Conservation (phyloP, 1,140 invertebrate genomes). For the Ditylenchus dipsaci region DNA sequence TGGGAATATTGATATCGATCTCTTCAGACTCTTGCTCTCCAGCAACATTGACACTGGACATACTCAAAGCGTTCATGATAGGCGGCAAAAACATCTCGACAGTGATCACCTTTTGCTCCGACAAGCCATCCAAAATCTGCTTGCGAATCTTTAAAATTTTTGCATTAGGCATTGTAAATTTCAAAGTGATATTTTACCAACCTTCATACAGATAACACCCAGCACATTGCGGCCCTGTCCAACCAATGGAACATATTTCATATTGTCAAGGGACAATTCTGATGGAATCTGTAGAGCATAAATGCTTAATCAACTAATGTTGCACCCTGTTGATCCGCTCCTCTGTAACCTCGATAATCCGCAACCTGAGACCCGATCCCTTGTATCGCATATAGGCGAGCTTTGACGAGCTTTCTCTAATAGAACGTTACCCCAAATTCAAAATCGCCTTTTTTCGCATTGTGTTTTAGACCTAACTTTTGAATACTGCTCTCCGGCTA, state of each 20-base stretch:
- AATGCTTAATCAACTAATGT: too few species aligned
- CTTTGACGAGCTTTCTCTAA: too few species aligned
- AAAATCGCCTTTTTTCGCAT: background rate
- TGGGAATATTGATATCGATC: background rate
- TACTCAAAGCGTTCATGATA: background rate
- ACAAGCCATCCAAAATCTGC: constrained; percentile 6
- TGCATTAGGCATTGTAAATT: too few species aligned
- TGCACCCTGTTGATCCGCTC: too few species aligned
- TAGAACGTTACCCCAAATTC: background rate
- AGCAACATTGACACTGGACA: background rate
- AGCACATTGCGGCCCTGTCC: constrained; percentile 31
- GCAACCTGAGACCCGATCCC: too few species aligned
- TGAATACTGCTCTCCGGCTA: too few species aligned
- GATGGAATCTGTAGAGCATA: constrained; percentile 15
- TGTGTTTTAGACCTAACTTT: too few species aligned
- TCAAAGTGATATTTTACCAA: too few species aligned
- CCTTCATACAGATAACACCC: constrained; percentile 26
- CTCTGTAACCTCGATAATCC: too few species aligned
- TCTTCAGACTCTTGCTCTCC: too few species aligned
- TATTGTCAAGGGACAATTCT: constrained; percentile 19
- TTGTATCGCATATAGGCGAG: too few species aligned
- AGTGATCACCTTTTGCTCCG: background rate
- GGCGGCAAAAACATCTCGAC: constrained; percentile 6
- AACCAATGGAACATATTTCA: constrained; percentile 31
- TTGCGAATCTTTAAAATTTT: background rate